Conservation (phyloP, 2,113 vertebrate species). For the Micromys minutus region DNA sequence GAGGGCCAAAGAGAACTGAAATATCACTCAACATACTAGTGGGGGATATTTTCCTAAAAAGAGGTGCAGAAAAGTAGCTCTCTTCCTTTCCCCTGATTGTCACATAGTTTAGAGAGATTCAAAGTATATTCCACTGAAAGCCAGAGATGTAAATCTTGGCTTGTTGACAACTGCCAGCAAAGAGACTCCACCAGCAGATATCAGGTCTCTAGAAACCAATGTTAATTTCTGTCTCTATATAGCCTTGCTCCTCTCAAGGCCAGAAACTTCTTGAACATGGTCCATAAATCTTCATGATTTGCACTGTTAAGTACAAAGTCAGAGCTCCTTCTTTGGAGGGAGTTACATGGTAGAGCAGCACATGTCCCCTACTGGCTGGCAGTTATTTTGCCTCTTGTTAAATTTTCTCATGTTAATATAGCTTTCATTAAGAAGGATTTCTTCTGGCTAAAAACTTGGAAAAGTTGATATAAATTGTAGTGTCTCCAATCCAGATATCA, state of each 20-base stretch:
- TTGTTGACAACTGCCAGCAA: neutral
- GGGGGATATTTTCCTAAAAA: neutral
- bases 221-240: neutral
- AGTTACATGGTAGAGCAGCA: neutral
- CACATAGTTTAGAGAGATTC: neutral
- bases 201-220: neutral
- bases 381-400: neutral
- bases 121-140: neutral
- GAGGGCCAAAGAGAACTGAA: neutral
- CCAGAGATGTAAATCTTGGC: neutral
- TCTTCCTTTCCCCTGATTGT: neutral
- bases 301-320: neutral
- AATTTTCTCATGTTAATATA: neutral
- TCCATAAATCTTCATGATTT: neutral
- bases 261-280: neutral
- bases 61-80: neutral
- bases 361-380: rapidly evolving
- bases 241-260: too few species aligned
- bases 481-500: neutral
- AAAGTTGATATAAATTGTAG: neutral
- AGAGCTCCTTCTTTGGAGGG: neutral
- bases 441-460: neutral
- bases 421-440: neutral
- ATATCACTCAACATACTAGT: neutral
- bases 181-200: neutral